Percentiles rank a stretch among this genome's conserved stretches.
These are phyloP conservation scores for Goniozus legneri DNA, from an alignment of 1,140 invertebrate species.

Conservation along the genomic window DNA sequence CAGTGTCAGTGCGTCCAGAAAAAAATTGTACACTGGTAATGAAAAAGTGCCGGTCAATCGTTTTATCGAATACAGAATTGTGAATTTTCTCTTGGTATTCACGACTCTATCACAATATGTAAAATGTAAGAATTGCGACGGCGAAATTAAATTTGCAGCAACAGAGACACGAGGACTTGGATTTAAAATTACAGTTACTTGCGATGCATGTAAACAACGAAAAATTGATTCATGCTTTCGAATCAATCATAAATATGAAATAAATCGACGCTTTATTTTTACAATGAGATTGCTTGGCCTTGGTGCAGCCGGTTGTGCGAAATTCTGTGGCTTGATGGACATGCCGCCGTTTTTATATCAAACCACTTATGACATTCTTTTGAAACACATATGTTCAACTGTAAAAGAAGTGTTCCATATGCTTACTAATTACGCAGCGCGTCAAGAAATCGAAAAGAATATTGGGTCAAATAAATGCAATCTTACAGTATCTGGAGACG, in stretches of 20 bases:
- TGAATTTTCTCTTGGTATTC: slow-evolving; percentile 15
- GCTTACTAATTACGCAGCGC: neutral
- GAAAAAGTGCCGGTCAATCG: neutral
- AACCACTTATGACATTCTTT: neutral
- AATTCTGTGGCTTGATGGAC: neutral
- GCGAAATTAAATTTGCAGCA: slow-evolving; percentile 10
- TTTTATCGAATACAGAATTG: slow-evolving; percentile 10
- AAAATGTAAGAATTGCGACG: slow-evolving; percentile 16
- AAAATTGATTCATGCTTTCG: neutral
- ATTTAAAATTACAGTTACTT: slow-evolving; percentile 13
- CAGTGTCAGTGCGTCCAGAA: neutral
- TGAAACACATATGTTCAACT: neutral
- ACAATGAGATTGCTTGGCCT: neutral
- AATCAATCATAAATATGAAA: neutral
- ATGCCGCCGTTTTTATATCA: neutral
- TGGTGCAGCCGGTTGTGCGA: neutral
- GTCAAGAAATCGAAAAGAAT: neutral
- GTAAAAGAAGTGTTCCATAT: neutral
- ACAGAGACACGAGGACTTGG: slow-evolving; percentile 11
- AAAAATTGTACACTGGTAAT: neutral
- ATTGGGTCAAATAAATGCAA: neutral
- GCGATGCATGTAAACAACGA: neutral
- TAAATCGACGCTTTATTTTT: neutral
- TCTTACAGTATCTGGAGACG: slow-evolving; percentile 4
- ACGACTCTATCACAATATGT: slow-evolving; percentile 11